Evolutionary conservation across 2,113 vertebrate species (phyloP).

Genomic region (Oostethus manadensis): DNA sequence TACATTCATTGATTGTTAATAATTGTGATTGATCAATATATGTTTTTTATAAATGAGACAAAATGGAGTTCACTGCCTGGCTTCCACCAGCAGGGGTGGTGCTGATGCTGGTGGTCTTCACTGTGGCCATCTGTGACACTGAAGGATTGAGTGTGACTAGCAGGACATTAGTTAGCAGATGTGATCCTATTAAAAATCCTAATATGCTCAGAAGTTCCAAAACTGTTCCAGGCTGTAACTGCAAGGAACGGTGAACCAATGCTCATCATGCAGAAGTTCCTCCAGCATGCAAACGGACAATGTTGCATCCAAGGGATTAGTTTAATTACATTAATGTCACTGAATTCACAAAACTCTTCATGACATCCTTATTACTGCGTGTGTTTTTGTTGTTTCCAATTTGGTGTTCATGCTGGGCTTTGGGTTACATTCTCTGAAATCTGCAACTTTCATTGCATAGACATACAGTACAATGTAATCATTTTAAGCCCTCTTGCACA

Average conservation of each 20-base stretch:
- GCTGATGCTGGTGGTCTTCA: too few relatives aligned
- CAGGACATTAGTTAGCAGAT: neutral
- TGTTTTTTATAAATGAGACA: too few relatives aligned
- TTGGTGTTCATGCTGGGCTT: conserved; percentile 41
- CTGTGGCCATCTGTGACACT: too few relatives aligned
- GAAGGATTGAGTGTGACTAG: neutral
- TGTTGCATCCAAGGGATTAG: conserved; percentile 41
- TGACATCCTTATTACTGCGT: conserved; percentile 46
- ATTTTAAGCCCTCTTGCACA: conserved; percentile 32
- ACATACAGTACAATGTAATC: conserved; percentile 29
- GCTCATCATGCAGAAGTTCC: conserved; percentile 42
- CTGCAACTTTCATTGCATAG: conserved; percentile 41
- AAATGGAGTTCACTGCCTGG: too few relatives aligned
- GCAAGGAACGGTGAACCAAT: conserved; percentile 23
- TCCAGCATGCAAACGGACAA: conserved; percentile 42
- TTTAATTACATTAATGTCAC: conserved; percentile 59
- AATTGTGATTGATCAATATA: too few relatives aligned
- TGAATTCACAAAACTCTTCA: conserved; percentile 47
- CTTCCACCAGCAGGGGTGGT: too few relatives aligned
- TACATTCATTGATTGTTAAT: too few relatives aligned
- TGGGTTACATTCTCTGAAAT: conserved; percentile 38
- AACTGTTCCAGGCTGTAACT: conserved; percentile 1
- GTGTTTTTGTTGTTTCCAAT: conserved; percentile 45
- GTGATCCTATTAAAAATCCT: conserved; percentile 9
- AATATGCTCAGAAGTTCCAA: conserved; percentile 20